Base-by-base conservation (phyloP, 2,113 vertebrate species). In the Actinemys pallida region DNA sequence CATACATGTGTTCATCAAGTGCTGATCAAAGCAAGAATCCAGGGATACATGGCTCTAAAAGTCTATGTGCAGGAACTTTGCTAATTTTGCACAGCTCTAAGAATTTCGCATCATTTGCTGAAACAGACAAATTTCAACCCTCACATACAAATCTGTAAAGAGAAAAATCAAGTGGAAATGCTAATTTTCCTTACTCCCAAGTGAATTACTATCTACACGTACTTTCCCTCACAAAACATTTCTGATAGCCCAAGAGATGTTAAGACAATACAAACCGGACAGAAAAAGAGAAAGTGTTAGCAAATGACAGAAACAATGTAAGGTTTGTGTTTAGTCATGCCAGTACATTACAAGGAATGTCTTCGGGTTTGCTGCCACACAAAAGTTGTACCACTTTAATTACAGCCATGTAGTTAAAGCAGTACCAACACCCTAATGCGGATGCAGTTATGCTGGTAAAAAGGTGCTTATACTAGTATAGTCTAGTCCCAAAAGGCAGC, bases 1-100 rank as follows among this genome's bases (percentile, higher is more conserved):
- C 1, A 0, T 56, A 65, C 0, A 0, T 0, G 0, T 49, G 91
- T 86, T 42, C 54, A 65, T 39, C 0, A 0, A 1, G 0, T 50
- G 78, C 86, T 47, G 83, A 35, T 47, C 1, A 2, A 87, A 14
- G 3, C 57, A 0, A 0, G 84, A 86, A 79, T 8, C 31, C 0
- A 0, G 50, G 62, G 24, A 13, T 8, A 50, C 9, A 0, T 79
- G 72, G 39, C n/a, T 52, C 6, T 1, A 19, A 4, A n/a, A 11
- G 5, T 19, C 0, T 5, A 6, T 39, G 50, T 1, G 4, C 0
- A 1, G 53, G 52, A 31, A 49, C 39, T 81, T 78, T 85, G 50
- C 79, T 79, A 89, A 45, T 29, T 27, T 10, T 65, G 31, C 88
- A 50, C 17, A 1, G 27, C 53, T 6, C 17, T 0, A 0, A 45